These are phyloP conservation scores for Semaprochilodus insignis DNA, from an alignment of 2,797 vertebrate genomes.

Conservation along the genomic window DNA sequence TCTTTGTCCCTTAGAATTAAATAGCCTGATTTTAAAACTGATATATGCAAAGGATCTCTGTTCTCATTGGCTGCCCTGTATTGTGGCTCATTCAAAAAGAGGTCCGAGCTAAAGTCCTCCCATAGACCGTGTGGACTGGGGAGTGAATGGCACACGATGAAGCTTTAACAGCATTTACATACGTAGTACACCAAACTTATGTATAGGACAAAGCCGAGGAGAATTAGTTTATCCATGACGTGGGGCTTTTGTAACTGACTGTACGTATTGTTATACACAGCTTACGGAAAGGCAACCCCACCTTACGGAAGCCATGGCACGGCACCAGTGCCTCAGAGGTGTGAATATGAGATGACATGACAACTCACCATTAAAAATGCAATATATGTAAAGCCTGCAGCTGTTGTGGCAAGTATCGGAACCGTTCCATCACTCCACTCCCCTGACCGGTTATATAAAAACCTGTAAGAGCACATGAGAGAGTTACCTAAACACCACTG, in stretches of 20 bases:
- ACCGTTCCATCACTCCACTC: slow-evolving; percentile 96
- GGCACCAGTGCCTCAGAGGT: not conserved
- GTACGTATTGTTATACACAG: not conserved
- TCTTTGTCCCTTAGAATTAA: too few relatives aligned
- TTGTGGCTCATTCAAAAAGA: too few relatives aligned
- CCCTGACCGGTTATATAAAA: slow-evolving; percentile 91
- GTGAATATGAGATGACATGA: slow-evolving; percentile 14
- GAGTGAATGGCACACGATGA: too few relatives aligned
- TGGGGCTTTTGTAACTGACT: not conserved
- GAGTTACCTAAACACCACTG: not conserved
- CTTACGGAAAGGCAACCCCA: slow-evolving; percentile 1
- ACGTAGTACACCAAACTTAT: too few relatives aligned
- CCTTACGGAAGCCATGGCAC: not conserved
- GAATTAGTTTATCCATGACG: not conserved
- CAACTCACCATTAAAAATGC: slow-evolving; percentile 88
- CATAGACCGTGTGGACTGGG: too few relatives aligned
- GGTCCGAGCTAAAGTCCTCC: too few relatives aligned
- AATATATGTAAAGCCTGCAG: slow-evolving; percentile 92
- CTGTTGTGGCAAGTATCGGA: slow-evolving; percentile 90
- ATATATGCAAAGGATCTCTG: too few relatives aligned
- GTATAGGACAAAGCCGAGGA: too few relatives aligned
- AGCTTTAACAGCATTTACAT: too few relatives aligned
- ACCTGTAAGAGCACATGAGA: slow-evolving; percentile 78
- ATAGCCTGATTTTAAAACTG: too few relatives aligned
- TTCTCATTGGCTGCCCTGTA: too few relatives aligned